Conservation (phyloP, 2,888 invertebrate species). For the Oscheius sp. region DNA sequence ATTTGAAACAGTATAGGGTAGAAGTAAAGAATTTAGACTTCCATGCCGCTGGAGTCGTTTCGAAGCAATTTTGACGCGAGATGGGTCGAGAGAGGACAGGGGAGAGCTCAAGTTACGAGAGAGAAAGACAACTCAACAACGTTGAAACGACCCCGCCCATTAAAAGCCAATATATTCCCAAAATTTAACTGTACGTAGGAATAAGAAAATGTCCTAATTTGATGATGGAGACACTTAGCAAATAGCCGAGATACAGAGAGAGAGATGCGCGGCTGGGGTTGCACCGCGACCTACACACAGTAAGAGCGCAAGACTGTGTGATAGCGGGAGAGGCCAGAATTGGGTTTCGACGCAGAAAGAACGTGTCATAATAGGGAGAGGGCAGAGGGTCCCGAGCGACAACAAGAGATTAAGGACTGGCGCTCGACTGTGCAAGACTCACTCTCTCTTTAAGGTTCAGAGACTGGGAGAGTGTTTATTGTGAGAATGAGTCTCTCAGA, state of each 20-base stretch:
- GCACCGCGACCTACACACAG: slow-evolving; percentile 35
- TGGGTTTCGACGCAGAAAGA: slow-evolving; percentile 29
- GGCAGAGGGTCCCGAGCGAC: slow-evolving; percentile 29
- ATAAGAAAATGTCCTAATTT: slow-evolving; percentile 36
- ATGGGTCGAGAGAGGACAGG: too few species aligned
- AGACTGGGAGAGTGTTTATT: slow-evolving; percentile 13
- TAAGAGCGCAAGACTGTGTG: slow-evolving; percentile 20
- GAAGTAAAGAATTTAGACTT: too few species aligned
- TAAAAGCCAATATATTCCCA: too few species aligned
- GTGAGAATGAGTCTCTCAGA: background rate
- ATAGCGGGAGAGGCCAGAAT: slow-evolving; percentile 15
- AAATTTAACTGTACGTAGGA: background rate
- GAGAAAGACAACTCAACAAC: too few species aligned
- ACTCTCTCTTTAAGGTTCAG: slow-evolving; percentile 25
- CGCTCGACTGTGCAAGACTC: slow-evolving; percentile 12
- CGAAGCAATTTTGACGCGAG: too few species aligned
- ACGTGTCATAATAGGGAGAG: slow-evolving; percentile 30
- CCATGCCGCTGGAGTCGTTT: too few species aligned
- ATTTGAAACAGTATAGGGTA: too few species aligned
- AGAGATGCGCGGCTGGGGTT: slow-evolving; percentile 28
- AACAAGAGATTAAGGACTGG: slow-evolving; percentile 34
- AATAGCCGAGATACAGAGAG: slow-evolving; percentile 32
- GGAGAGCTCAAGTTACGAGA: too few species aligned
- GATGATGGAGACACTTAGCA: slow-evolving; percentile 35
- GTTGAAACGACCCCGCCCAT: too few species aligned